Percentiles rank a stretch among this genome's conserved stretches.
Conservation (phyloP, 2,888 invertebrate genomes). For the Melieria omissa region DNA sequence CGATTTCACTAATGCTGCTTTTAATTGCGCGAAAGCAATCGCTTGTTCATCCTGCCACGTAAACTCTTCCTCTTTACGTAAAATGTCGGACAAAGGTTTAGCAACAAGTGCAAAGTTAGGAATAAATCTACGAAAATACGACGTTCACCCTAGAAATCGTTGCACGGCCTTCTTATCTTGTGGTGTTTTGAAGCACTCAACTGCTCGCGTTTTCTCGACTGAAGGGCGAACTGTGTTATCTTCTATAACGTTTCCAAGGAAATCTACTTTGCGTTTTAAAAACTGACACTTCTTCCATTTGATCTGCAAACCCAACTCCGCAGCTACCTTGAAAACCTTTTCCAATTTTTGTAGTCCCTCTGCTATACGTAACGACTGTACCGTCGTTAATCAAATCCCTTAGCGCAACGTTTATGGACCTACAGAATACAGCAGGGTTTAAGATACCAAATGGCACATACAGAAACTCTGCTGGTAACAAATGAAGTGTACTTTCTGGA, state of each 20-base stretch:
- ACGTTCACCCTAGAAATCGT: constrained; percentile 35
- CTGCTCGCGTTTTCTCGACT: constrained; percentile 30
- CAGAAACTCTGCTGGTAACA: constrained; percentile 32
- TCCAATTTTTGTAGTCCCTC: too few relatives aligned
- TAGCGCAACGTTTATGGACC: constrained; percentile 15
- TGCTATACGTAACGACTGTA: constrained; percentile 21
- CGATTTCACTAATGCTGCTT: constrained; percentile 25
- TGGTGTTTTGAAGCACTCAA: constrained; percentile 32
- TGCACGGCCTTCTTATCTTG: constrained; percentile 26
- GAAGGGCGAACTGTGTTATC: constrained; percentile 26
- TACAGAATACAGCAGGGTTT: constrained; percentile 29
- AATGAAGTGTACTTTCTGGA: constrained; percentile 35
- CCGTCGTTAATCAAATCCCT: constrained; percentile 20
- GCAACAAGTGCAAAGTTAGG: not conserved
- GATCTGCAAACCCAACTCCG: too few relatives aligned
- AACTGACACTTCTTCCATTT: too few relatives aligned
- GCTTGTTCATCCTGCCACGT: constrained; percentile 24
- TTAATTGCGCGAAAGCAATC: constrained; percentile 37
- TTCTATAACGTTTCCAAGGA: not conserved
- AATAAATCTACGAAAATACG: constrained; percentile 32
- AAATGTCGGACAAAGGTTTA: constrained; percentile 8
- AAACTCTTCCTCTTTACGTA: constrained; percentile 33
- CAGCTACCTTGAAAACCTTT: too few relatives aligned
- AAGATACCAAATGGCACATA: constrained; percentile 33
- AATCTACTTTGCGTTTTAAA: too few relatives aligned